Conservation (phyloP, 2,888 invertebrate species). For the Nowickia ferox region DNA sequence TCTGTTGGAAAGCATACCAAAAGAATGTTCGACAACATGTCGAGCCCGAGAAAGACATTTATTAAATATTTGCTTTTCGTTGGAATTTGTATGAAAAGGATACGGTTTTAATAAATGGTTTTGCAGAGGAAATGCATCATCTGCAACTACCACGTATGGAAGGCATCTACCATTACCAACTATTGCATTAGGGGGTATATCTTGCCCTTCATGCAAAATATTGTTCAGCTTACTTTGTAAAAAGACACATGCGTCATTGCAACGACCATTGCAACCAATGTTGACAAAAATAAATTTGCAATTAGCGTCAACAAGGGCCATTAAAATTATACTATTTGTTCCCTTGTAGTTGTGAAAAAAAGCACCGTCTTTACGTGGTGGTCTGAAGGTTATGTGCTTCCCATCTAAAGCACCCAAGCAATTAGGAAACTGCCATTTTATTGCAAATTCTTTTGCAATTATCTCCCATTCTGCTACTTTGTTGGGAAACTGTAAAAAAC, state of each 20-base stretch:
- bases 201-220: slow-evolving; percentile 17
- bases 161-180: slow-evolving; percentile 47
- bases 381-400: no score
- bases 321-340: not conserved
- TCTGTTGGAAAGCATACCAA: slow-evolving; percentile 1
- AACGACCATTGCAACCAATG: no score
- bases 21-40: slow-evolving; percentile 4
- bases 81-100: slow-evolving; percentile 11
- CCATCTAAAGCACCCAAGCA: not conserved
- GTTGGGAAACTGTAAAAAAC: slow-evolving; percentile 14
- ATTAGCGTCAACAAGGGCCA: not conserved
- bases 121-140: slow-evolving; percentile 13
- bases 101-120: not conserved
- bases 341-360: not conserved
- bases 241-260: not conserved
- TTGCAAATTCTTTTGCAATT: slow-evolving; percentile 20
- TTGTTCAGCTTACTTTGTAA: slow-evolving; percentile 15
- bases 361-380: not conserved
- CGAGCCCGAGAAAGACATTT: not conserved
- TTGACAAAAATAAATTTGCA: no score
- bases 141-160: slow-evolving; percentile 44
- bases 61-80: slow-evolving; percentile 23
- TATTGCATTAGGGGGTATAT: slow-evolving; percentile 22
- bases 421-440: slow-evolving; percentile 1
- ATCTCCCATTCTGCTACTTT: not conserved